Evolutionary conservation across 2,797 vertebrate species (phyloP).

Genomic region (Capromys pilorides): DNA sequence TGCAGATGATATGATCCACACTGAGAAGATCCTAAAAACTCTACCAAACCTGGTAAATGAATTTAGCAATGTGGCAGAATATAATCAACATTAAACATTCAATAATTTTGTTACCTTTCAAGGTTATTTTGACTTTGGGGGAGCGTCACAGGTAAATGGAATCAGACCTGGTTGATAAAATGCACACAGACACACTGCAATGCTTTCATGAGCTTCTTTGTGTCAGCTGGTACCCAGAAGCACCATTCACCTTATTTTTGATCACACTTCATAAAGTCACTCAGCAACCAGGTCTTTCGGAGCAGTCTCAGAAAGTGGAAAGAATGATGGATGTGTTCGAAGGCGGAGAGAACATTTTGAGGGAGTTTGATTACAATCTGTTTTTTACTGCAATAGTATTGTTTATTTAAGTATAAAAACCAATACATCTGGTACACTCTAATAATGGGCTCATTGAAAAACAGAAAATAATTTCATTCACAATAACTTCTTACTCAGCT

Average conservation of each 20-base stretch:
- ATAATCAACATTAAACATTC: not conserved
- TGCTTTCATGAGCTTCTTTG: not conserved
- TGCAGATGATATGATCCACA: not conserved
- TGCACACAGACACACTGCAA: not conserved
- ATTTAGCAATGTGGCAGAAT: not conserved
- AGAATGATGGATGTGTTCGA: not conserved
- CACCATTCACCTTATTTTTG: not conserved
- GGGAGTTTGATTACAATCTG: not conserved
- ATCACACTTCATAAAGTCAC: not conserved
- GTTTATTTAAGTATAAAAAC: not conserved
- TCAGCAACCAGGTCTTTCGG: not conserved
- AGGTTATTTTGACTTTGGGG: not conserved
- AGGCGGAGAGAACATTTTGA: not conserved
- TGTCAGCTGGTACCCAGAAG: not conserved
- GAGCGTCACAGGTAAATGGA: not conserved
- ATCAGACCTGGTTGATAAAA: not conserved
- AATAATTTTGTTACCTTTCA: not conserved
- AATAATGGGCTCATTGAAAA: not conserved
- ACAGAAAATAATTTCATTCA: not conserved
- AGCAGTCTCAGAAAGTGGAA: not conserved
- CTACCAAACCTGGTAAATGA: not conserved
- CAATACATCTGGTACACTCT: not conserved
- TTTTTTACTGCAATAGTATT: not conserved
- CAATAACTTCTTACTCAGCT: not conserved
- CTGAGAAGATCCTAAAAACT: not conserved